Evolutionary conservation across 30 jellyfish, hydroid and myxozoan genomes (phyloP).

Genomic region (Sanderia malayensis): DNA sequence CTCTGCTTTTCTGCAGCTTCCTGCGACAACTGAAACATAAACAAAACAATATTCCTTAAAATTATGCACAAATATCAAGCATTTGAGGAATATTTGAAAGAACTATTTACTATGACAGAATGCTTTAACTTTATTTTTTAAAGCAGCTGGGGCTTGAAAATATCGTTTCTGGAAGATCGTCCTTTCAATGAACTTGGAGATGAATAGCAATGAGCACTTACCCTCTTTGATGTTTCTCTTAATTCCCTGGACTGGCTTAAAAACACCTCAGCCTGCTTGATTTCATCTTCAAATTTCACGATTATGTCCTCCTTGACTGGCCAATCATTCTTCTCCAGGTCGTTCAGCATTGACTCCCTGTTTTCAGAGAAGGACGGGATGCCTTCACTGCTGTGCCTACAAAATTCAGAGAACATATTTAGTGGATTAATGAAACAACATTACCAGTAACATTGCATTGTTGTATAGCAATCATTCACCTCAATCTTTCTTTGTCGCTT

Average conservation of each 20-base stretch:
- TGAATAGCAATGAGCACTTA: slow-evolving; percentile 10
- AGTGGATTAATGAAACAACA: background rate
- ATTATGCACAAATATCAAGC: too few species aligned
- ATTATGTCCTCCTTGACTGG: slow-evolving; percentile 41
- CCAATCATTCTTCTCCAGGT: slow-evolving; percentile 58
- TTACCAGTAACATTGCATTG: background rate
- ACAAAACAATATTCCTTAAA: too few species aligned
- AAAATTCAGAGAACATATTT: background rate
- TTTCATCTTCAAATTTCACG: slow-evolving; percentile 69
- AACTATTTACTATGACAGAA: too few species aligned
- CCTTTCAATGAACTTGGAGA: too few species aligned
- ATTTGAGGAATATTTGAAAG: too few species aligned
- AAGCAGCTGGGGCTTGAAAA: too few species aligned
- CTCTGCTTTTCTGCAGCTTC: slow-evolving; percentile 56
- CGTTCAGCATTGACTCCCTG: slow-evolving; percentile 63
- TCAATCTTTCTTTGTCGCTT: slow-evolving; percentile 59
- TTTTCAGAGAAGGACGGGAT: slow-evolving; percentile 52
- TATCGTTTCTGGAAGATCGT: too few species aligned
- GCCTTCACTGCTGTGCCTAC: slow-evolving; percentile 58
- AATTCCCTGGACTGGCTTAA: slow-evolving; percentile 77
- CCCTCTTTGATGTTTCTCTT: slow-evolving; percentile 69
- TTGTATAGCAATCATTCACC: too few species aligned
- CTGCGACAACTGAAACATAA: slow-evolving; percentile 47
- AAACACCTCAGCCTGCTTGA: slow-evolving; percentile 54
- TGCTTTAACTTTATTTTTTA: too few species aligned